phyloP scores from a whole-genome alignment of 2,888 invertebrate species.

The Orthonevra nobilis region DNA sequence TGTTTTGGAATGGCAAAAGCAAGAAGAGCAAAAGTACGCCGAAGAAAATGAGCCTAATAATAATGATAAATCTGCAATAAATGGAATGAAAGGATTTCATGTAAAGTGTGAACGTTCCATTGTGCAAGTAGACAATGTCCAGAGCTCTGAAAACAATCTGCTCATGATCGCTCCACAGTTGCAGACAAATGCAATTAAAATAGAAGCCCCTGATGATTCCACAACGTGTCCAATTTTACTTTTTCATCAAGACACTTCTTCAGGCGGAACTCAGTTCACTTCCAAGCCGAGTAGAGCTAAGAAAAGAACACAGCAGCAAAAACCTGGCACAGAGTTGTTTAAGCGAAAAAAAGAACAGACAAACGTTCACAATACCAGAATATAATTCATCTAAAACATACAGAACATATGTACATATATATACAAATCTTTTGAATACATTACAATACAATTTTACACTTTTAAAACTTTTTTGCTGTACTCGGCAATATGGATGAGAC shows the following conservation, averaged over 20 bases:
- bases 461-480: constrained; percentile 71
- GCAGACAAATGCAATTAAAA: constrained; percentile 72
- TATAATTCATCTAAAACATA: constrained; percentile 10
- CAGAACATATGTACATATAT: not conserved
- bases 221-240: constrained; percentile 13
- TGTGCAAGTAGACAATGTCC: constrained; percentile 41
- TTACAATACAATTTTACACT: no score
- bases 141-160: constrained; percentile 72
- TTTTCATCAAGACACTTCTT: constrained; percentile 12
- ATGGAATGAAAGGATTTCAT: constrained; percentile 74
- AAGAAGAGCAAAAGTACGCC: constrained; percentile 82
- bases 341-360: constrained; percentile 44
- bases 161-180: constrained; percentile 76
- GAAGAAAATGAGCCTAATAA: constrained; percentile 78
- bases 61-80: constrained; percentile 75
- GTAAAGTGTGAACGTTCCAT: constrained; percentile 74
- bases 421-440: no score
- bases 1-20: constrained; percentile 94
- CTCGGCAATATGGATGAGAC: constrained; percentile 77
- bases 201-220: constrained; percentile 70
- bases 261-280: not conserved
- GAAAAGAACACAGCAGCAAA: constrained; percentile 17
- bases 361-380: constrained; percentile 1
- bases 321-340: constrained; percentile 19
- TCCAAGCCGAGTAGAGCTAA: constrained; percentile 28